Evolutionary conservation across 1,140 invertebrate species (phyloP).

Genomic region (Pseudobourletiella spinata): DNA sequence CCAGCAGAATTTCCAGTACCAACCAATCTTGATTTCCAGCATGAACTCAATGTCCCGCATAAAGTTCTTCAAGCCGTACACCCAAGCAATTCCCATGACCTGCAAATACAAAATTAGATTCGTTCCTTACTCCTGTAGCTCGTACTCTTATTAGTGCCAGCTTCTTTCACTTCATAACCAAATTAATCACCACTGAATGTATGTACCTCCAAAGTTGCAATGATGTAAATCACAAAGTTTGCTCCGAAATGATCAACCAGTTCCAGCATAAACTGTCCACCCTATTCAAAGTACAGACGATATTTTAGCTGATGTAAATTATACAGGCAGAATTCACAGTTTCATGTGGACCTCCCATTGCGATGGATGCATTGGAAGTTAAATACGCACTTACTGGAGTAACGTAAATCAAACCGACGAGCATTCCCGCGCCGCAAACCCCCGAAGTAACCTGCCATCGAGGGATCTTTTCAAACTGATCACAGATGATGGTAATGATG

Average conservation of each 20-base stretch:
- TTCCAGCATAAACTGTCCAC: constrained; percentile 79
- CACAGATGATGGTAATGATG: constrained; percentile 58
- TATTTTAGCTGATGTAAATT: neutral
- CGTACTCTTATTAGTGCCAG: no score
- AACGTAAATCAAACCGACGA: constrained; percentile 61
- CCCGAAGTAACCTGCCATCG: constrained; percentile 51
- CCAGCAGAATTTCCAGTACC: no score
- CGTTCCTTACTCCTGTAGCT: no score
- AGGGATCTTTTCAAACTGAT: constrained; percentile 56
- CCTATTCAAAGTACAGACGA: constrained; percentile 70
- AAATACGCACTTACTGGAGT: constrained; percentile 55
- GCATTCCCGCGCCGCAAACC: constrained; percentile 53
- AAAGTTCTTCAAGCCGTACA: no score
- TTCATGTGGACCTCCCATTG: neutral
- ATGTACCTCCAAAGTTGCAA: constrained; percentile 54
- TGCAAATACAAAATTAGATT: no score
- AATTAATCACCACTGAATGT: no score
- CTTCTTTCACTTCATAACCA: no score
- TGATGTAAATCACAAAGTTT: constrained; percentile 63
- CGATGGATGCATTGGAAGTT: no score
- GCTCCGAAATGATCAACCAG: constrained; percentile 71
- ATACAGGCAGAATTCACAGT: neutral
- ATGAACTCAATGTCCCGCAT: no score
- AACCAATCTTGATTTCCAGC: no score
- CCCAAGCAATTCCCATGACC: no score